Base-by-base conservation (phyloP, 2,113 vertebrate species). In the Gasterosteus aculeatus region DNA sequence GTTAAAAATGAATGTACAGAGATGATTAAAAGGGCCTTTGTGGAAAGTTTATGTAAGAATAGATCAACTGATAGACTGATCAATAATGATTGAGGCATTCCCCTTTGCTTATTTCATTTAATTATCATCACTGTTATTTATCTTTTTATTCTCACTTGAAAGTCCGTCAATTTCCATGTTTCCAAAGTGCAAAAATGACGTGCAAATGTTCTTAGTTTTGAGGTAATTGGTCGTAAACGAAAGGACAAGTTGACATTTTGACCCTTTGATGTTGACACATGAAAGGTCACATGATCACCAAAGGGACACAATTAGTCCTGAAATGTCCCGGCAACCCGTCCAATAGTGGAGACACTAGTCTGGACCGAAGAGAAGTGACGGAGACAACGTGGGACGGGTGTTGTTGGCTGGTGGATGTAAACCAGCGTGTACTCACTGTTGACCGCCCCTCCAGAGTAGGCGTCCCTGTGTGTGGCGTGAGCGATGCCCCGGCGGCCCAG, bases 391-490 rank as follows among this genome's bases (percentile, higher is more conserved):
- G 41, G 18, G 4, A 2, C 57, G 57, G 39, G 29, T 57, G 35
- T 51, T 33, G 11, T 33, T 51, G 16, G 14, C 41, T 29, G 9
- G 22, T 22, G 7, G n/a, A 57, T 69, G 15, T 10, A 42, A 69
- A 69, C 14, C 9, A 31, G 19, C 0, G 15, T 10, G 0, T 51
- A 92, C 95, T 95, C 84, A 97, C 96, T 92, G 75, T 97, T 97
- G 31, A 97, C 95, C 0, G 93, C 75, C 1, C 22, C 96, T 16
- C 96, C 96, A 6, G 96, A 97, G 77, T 96, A 96, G 57, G 87
- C 89, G 14, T 26, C 96, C 0, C 96, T 90, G 88, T 97, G 95
- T 1, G 96, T 96, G 3, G 96, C 96, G 0, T 96, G 92, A 42
- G 78, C 58, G 3, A 97, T 96, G 31, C 22, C 96, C 0, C 94